Base-by-base conservation (phyloP, 1,140 invertebrate species). In the Reticulitermes speratus region DNA sequence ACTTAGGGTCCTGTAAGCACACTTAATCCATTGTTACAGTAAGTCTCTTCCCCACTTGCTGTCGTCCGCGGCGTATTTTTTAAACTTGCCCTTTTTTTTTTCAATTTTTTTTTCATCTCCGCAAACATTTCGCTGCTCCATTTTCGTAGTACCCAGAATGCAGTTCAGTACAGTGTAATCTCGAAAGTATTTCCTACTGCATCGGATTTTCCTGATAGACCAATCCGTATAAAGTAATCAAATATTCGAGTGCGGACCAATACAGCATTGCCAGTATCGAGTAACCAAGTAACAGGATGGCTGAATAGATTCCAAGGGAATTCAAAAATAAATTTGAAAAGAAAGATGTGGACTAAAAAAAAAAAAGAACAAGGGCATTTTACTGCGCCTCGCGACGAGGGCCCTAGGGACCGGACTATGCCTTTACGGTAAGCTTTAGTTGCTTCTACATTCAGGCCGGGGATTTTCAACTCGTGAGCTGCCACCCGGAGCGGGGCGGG, bases 211-310 rank as follows among this genome's bases (percentile, higher is more conserved):
- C 65, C 3, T 30, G 65, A 30, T 75, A 14, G 65, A 75, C 65
- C 65, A 75, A 75, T 75, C 65, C 65, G n/a, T 75, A 75, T 30
- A 16, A 75, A 75, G 65, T 30, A 75, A 30, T 75, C 65, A 75
- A 30, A 75, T 75, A 75, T 75, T 75, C 65, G 3, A 75, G 25
- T 7, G 52, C 52, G 65, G 25, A 6, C 65, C 25, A 75, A 75
- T 75, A 30, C 65, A 30, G n/a, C 25, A 75, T 30, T 75, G n/a
- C 65, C 25, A 25, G 7, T 75, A 30, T n/a, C 65, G 65, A 75
- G 65, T 75, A 30, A 75, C 65, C 65, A 16, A 75, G 65, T 75
- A 11, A 16, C 65, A 55, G n/a, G 65, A 25, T 14, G 25, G 65
- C 65, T 12, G 65, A 75, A 75, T 75, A 14, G 65, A 75, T 75